Evolutionary conservation across 2,113 vertebrate genomes (phyloP).

Genomic region (Channa maculata): DNA sequence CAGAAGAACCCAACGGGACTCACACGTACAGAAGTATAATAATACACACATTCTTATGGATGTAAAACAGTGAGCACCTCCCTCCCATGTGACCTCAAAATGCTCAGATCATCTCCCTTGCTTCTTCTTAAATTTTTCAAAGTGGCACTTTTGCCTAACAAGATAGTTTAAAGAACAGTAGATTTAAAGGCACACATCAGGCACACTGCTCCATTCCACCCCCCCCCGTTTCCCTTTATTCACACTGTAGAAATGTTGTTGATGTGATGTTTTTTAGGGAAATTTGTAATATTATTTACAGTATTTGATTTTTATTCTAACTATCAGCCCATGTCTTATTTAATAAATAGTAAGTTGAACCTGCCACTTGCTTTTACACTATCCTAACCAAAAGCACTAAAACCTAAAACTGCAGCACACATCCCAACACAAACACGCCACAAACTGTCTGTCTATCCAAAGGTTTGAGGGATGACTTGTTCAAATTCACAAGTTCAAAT

Average conservation of each 20-base stretch:
- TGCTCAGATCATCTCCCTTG: conserved; percentile 93
- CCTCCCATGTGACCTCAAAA: conserved; percentile 91
- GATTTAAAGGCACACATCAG: conserved; percentile 91
- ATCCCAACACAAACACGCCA: too few relatives aligned
- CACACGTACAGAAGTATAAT: neutral
- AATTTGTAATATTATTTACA: too few relatives aligned
- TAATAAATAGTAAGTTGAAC: too few relatives aligned
- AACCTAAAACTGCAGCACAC: too few relatives aligned
- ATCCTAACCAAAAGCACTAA: too few relatives aligned
- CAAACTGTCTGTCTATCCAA: too few relatives aligned
- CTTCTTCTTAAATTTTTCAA: conserved; percentile 94
- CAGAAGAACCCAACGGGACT: neutral
- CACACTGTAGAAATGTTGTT: conserved; percentile 20
- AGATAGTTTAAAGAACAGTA: conserved; percentile 77
- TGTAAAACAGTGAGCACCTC: conserved; percentile 90
- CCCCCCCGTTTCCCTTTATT: conserved; percentile 28
- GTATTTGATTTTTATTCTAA: too few relatives aligned
- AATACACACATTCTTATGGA: conserved; percentile 64
- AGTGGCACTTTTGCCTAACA: conserved; percentile 95
- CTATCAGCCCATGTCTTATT: too few relatives aligned
- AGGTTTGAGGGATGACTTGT: neutral
- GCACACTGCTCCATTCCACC: conserved; percentile 88
- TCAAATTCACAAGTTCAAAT: neutral
- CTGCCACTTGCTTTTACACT: too few relatives aligned
- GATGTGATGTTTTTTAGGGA: too few relatives aligned